Evolutionary conservation across 2,888 invertebrate genomes (phyloP).

Genomic region (Drosophila neotestacea): DNA sequence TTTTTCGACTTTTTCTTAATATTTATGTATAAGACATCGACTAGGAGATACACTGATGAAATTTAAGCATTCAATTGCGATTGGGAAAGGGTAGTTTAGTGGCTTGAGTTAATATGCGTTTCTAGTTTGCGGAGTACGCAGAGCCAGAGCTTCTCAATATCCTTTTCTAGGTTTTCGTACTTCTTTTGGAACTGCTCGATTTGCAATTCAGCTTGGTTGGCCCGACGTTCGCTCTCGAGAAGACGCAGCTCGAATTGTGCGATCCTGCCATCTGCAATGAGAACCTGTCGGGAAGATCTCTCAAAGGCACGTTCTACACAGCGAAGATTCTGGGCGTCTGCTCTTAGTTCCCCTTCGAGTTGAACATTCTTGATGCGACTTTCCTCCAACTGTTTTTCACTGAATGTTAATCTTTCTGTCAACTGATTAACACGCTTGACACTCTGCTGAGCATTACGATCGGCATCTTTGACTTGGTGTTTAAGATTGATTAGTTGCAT

Average conservation of each 20-base stretch:
- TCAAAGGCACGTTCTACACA: conserved; percentile 37
- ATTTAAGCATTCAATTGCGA: background rate
- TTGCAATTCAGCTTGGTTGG: conserved; percentile 28
- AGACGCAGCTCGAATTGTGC: conserved; percentile 27
- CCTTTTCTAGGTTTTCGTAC: conserved; percentile 12
- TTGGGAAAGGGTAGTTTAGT: background rate
- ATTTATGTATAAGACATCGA: too few relatives aligned
- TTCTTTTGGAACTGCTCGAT: conserved; percentile 28
- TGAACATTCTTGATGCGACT: conserved; percentile 3
- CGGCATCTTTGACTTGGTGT: conserved; percentile 15
- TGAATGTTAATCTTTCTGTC: background rate
- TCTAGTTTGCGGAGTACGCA: conserved; percentile 1
- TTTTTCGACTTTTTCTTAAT: too few relatives aligned
- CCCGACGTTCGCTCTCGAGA: conserved; percentile 27
- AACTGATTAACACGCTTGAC: conserved; percentile 16
- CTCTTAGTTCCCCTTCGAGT: conserved; percentile 32
- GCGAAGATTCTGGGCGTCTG: conserved; percentile 24
- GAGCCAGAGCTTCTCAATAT: conserved; percentile 19
- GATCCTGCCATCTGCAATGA: conserved; percentile 9
- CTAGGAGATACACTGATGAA: background rate
- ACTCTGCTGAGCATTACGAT: conserved; percentile 17
- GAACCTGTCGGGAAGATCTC: conserved; percentile 7
- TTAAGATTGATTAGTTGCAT: conserved; percentile 18
- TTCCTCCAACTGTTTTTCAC: conserved; percentile 31
- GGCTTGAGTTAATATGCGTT: background rate